Evolutionary conservation across 1,140 invertebrate species (phyloP).

Genomic region (Apis dorsata): DNA sequence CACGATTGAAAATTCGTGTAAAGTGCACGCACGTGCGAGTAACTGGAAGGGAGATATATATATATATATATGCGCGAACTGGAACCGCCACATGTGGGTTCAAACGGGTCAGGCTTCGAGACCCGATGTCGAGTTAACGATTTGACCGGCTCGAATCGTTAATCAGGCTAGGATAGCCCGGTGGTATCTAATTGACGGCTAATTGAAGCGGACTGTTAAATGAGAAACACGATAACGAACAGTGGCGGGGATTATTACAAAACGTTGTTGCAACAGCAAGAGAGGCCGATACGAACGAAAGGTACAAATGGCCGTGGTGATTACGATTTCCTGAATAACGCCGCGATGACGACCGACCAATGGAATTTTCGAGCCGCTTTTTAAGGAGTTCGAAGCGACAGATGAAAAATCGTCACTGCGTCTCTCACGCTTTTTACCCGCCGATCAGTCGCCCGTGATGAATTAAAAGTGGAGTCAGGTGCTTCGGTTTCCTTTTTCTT

Average conservation of each 20-base stretch:
- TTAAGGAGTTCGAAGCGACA: background rate
- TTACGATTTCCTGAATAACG: slow-evolving; percentile 24
- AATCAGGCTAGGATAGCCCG: slow-evolving; percentile 54
- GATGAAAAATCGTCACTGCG: background rate
- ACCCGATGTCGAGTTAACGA: slow-evolving; percentile 60
- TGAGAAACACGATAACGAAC: slow-evolving; percentile 66
- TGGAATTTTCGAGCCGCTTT: slow-evolving; percentile 35
- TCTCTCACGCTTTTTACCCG: background rate
- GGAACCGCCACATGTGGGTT: slow-evolving; percentile 39
- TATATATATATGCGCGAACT: background rate
- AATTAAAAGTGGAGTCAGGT: slow-evolving; percentile 20
- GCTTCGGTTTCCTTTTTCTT: background rate
- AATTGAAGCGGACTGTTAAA: slow-evolving; percentile 67
- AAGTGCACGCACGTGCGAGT: slow-evolving; percentile 15
- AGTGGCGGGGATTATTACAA: slow-evolving; percentile 58
- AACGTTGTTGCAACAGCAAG: slow-evolving; percentile 54
- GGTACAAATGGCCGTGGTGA: slow-evolving; percentile 45
- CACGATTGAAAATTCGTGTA: slow-evolving; percentile 44
- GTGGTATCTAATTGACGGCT: slow-evolving; percentile 66
- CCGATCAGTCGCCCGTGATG: background rate
- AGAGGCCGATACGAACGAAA: slow-evolving; percentile 27
- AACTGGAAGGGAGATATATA: background rate
- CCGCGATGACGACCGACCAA: slow-evolving; percentile 31
- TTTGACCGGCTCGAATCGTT: slow-evolving; percentile 66
- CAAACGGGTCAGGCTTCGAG: slow-evolving; percentile 44